phyloP scores from a whole-genome alignment of 2,888 invertebrate species.

The Amblyjoppa proteus region DNA sequence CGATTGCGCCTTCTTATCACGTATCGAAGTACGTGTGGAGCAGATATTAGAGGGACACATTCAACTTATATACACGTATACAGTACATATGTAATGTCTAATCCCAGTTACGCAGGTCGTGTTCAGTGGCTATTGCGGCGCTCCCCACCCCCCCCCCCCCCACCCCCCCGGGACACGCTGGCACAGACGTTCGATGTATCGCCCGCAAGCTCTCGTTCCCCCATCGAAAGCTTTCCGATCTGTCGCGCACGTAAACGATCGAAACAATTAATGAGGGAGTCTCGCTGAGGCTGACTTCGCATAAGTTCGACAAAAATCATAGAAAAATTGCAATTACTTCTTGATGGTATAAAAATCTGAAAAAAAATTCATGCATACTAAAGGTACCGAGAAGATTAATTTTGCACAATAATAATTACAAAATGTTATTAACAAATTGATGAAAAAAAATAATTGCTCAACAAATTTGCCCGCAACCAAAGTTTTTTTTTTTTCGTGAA shows the following conservation, averaged over 20 bases:
- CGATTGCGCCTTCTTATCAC: slow-evolving; percentile 17
- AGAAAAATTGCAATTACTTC: no score
- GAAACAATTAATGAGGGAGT: slow-evolving; percentile 22
- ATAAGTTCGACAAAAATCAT: no score
- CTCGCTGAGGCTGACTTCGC: no score
- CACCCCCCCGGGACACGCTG: background rate
- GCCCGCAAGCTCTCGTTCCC: background rate
- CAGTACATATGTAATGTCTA: slow-evolving; percentile 29
- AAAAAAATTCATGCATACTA: no score
- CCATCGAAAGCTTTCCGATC: slow-evolving; percentile 21
- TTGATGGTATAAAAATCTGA: no score
- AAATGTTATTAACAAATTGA: no score
- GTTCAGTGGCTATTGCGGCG: slow-evolving; percentile 46
- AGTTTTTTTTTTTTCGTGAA: no score
- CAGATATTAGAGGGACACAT: background rate
- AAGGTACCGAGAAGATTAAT: no score
- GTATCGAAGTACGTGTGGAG: background rate
- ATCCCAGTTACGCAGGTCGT: slow-evolving; percentile 50
- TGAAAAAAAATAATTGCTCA: no score
- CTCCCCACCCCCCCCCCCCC: background rate
- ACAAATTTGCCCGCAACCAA: no score
- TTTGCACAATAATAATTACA: no score
- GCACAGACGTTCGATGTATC: slow-evolving; percentile 5
- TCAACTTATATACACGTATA: background rate
- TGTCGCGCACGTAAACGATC: slow-evolving; percentile 16